These are phyloP conservation scores for Drosophila cognata DNA, from an alignment of 2,888 invertebrate species.

Conservation along the genomic window DNA sequence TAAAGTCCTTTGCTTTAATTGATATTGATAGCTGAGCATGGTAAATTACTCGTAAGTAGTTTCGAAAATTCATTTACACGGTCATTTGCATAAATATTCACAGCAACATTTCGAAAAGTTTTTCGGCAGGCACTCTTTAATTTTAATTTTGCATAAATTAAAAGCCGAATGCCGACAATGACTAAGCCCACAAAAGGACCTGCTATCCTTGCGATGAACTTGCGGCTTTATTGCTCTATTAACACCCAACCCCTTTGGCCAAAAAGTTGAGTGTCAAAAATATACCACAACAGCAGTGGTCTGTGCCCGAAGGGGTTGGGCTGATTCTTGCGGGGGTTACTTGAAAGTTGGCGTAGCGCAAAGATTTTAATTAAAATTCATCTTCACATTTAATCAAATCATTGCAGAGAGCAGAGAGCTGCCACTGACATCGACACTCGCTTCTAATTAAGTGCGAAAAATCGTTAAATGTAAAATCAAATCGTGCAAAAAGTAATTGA, in stretches of 20 bases:
- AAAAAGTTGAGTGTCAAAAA: conserved; percentile 54
- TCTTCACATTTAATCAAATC: conserved; percentile 85
- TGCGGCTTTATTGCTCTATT: conserved; percentile 80
- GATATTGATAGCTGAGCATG: conserved; percentile 55
- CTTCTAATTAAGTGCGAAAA: conserved; percentile 85
- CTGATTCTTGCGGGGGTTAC: conserved; percentile 1
- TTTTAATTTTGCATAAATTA: conserved; percentile 81
- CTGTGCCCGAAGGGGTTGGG: neutral
- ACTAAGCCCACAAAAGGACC: conserved; percentile 59
- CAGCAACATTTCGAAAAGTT: conserved; percentile 53
- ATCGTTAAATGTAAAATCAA: conserved; percentile 85
- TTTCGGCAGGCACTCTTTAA: conserved; percentile 62
- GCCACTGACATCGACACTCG: conserved; percentile 78
- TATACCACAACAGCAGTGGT: conserved; percentile 23
- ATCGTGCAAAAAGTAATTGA: conserved; percentile 83
- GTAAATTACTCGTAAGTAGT: conserved; percentile 72
- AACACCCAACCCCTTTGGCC: conserved; percentile 34
- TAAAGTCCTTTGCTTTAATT: conserved; percentile 46
- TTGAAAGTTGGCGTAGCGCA: conserved; percentile 47
- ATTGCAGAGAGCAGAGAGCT: conserved; percentile 62
- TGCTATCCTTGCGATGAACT: conserved; percentile 61
- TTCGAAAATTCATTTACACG: conserved; percentile 68
- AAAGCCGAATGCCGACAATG: conserved; percentile 57
- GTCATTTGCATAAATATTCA: conserved; percentile 70
- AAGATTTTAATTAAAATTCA: conserved; percentile 85